Conservation (phyloP, 2,113 vertebrate species). For the Pipa parva region DNA sequence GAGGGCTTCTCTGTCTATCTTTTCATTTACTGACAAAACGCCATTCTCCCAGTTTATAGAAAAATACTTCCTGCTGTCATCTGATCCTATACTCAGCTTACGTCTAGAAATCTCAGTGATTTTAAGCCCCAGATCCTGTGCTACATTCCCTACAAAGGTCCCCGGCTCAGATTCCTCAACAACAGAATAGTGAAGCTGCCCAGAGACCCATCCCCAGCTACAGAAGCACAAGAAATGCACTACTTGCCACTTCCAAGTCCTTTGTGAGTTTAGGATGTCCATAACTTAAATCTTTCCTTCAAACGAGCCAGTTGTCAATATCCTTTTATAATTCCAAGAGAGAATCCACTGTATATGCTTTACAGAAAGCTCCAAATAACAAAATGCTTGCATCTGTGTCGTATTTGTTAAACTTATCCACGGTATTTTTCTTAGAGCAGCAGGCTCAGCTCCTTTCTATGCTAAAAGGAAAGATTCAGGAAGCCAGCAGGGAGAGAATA, state of each 20-base stretch:
- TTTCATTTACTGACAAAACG: constrained; percentile 63
- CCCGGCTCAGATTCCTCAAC: constrained; percentile 73
- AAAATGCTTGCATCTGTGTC: constrained; percentile 25
- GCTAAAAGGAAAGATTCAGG: constrained; percentile 60
- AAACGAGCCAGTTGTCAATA: constrained; percentile 19
- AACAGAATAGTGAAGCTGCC: constrained; percentile 71
- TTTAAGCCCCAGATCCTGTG: constrained; percentile 70
- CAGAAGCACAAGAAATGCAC: constrained; percentile 67
- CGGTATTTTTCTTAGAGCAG: constrained; percentile 12
- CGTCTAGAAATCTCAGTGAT: constrained; percentile 64
- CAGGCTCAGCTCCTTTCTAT: constrained; percentile 17
- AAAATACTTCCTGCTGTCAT: constrained; percentile 65
- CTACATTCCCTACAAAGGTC: constrained; percentile 71
- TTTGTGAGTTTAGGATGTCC: constrained; percentile 57
- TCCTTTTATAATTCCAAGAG: constrained; percentile 24
- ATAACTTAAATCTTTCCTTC: constrained; percentile 55
- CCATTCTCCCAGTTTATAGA: constrained; percentile 64
- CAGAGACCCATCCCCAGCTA: constrained; percentile 67
- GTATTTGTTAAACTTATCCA: constrained; percentile 4
- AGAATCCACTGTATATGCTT: constrained; percentile 38
- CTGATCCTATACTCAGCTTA: constrained; percentile 63
- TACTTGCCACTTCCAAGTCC: constrained; percentile 75
- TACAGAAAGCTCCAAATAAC: background rate
- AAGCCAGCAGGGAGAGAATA: constrained; percentile 56
- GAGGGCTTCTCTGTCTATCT: constrained; percentile 71